phyloP scores from a whole-genome alignment of 2,113 vertebrate species.

The Cebus imitator region DNA sequence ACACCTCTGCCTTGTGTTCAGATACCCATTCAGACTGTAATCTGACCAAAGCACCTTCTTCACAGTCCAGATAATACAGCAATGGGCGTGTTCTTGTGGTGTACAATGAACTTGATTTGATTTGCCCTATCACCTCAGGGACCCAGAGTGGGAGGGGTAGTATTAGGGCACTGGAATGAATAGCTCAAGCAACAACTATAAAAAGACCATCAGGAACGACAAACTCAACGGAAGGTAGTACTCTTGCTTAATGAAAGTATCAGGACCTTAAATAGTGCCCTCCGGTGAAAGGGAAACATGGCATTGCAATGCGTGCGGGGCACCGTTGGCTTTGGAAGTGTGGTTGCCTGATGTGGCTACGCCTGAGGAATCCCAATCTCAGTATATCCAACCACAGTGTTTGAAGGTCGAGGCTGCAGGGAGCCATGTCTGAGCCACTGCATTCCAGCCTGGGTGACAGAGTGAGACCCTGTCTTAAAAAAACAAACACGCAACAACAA shows the following conservation, averaged over 20 bases:
- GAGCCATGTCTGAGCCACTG: too few species aligned
- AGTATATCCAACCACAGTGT: too few species aligned
- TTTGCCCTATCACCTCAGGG: background rate
- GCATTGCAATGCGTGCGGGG: background rate
- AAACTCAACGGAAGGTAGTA: background rate
- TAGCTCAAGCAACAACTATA: background rate
- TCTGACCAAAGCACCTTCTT: background rate
- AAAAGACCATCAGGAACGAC: background rate
- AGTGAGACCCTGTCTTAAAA: too few species aligned
- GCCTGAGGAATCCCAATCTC: too few species aligned
- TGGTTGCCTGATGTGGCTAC: too few species aligned
- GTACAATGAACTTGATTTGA: background rate
- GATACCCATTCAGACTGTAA: background rate
- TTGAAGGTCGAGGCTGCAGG: too few species aligned
- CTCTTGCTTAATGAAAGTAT: background rate
- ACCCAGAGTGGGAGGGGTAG: background rate
- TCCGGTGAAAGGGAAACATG: background rate
- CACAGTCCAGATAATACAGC: background rate
- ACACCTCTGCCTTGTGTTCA: background rate
- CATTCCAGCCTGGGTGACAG: too few species aligned
- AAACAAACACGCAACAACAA: too few species aligned
- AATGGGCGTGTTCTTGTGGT: background rate
- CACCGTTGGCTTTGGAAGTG: background rate
- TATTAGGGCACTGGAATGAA: background rate
- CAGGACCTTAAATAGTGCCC: background rate